phyloP scores from a whole-genome alignment of 2,797 vertebrate genomes.

The Darevskia nairensis region DNA sequence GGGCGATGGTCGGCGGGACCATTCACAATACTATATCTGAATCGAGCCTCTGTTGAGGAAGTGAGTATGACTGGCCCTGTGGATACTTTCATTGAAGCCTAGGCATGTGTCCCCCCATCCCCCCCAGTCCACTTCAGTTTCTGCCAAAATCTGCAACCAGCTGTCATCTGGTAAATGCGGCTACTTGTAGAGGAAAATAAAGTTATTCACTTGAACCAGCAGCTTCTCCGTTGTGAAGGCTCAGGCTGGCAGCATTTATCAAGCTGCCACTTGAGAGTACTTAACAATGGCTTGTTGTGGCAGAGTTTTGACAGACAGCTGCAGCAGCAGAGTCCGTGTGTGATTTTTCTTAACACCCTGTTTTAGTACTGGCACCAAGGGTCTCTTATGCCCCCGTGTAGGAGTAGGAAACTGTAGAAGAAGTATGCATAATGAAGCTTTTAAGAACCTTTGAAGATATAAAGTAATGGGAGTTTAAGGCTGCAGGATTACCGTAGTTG shows the following conservation, averaged over 20 bases:
- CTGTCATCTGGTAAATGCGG: conserved; percentile 24
- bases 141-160: conserved; percentile 29
- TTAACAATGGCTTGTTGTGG: conserved; percentile 18
- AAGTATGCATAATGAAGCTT: not conserved
- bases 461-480: not conserved
- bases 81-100: not conserved
- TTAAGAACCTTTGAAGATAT: not conserved
- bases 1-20: no score
- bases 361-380: not conserved
- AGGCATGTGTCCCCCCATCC: no score
- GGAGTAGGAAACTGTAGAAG: not conserved
- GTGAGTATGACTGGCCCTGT: not conserved
- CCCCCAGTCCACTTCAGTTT: not conserved
- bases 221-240: conserved; percentile 18
- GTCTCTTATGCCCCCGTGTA: not conserved
- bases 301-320: conserved; percentile 7
- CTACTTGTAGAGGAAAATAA: conserved; percentile 20
- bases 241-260: conserved; percentile 6
- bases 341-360: not conserved
- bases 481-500: not conserved
- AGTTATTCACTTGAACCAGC: not conserved
- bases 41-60: not conserved
- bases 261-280: conserved; percentile 1
- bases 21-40: no score
- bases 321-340: not conserved